Base-by-base conservation (phyloP, 92 coral and sea anemone genomes). In the Actinernus sp. region DNA sequence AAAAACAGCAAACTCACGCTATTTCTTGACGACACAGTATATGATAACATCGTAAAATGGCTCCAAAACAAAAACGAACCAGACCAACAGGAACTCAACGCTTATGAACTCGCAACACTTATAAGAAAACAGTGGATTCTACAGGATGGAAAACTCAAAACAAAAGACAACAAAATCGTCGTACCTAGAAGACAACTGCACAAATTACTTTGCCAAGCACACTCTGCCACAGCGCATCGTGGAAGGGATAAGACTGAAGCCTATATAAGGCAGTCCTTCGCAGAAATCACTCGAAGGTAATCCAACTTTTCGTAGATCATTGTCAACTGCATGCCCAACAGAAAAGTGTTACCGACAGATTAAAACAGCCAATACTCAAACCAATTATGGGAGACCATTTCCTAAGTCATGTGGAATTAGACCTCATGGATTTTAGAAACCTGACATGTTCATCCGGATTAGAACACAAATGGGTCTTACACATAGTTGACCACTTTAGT, bases 231-330 rank as follows among this genome's bases (percentile, higher is more conserved):
- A 23, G 81, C 72, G 9, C 82, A 74, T 32, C 26, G 82, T 0
- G 82, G 73, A 62, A 53, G 82, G 62, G 65, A 62, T 33, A 62
- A 74, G 41, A 40, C 40, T 4, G 71, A 60, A 61, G 31, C 12
- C 11, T 53, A 74, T 33, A 36, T 52, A 8, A 24, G 41, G 3
- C n/a, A 60, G 38, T 48, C 23, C n/a, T 62, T 37, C 49, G 49
- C 82, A 6, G 82, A 74, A 46, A 74, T 74, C 20, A 24, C 82
- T 37, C 63, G 62, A 47, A 34, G 53, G 54, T 74, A 8, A 41
- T 74, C 0, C 36, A 74, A 54, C 48, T 74, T 48, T 74, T 74
- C 19, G 58, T 74, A 26, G 30, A 39, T 13, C 56, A 61, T 37
- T 74, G 73, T 55, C 40, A 45, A 47, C 23, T 49, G 29, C 81